These are phyloP conservation scores for Tipula unca DNA, from an alignment of 2,888 invertebrate species.

Conservation along the genomic window DNA sequence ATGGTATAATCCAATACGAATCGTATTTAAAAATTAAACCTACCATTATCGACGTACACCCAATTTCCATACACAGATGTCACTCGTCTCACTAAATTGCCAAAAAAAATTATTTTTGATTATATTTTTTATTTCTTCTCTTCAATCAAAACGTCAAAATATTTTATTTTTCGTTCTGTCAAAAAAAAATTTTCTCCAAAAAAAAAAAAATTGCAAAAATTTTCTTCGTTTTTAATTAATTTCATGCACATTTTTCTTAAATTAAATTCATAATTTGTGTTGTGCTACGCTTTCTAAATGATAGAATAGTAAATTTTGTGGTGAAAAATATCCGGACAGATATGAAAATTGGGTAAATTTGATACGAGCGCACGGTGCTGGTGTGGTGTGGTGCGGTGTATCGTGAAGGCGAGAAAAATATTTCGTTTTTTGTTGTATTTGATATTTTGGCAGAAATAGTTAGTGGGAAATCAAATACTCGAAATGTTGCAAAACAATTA, in stretches of 20 bases:
- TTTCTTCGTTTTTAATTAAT: background rate
- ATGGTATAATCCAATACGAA: no score
- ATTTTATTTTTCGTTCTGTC: constrained; percentile 2
- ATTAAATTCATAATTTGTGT: background rate
- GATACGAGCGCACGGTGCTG: background rate
- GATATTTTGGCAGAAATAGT: no score
- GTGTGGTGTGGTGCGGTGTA: background rate
- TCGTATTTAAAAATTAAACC: background rate
- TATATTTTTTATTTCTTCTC: background rate
- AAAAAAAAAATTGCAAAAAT: background rate
- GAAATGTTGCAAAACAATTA: background rate
- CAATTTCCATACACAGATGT: background rate
- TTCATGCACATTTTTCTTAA: background rate
- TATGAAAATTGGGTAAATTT: background rate
- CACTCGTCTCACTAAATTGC: no score
- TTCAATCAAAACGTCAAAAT: constrained; percentile 17
- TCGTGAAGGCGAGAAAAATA: background rate
- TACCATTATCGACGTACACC: background rate
- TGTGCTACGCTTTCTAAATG: background rate
- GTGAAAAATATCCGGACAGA: background rate
- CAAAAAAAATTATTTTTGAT: background rate
- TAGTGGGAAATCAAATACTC: background rate
- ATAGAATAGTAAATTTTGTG: background rate
- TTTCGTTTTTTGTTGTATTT: no score
- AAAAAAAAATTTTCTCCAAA: background rate